Conservation (phyloP, 2,888 invertebrate species). For the Andrena camellia region DNA sequence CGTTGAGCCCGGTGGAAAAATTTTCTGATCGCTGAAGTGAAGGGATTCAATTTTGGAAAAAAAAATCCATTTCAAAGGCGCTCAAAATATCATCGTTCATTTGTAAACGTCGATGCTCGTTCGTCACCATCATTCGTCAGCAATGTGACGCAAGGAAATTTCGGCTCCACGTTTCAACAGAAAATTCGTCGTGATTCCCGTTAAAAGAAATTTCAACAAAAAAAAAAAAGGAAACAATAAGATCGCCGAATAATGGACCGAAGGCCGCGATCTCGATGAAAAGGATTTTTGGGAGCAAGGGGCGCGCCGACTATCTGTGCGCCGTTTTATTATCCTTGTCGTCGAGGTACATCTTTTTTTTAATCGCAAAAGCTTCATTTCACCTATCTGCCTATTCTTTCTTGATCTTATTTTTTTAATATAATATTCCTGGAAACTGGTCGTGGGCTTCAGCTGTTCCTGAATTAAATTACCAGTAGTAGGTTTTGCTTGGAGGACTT, state of each 20-base stretch:
- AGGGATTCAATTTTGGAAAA: background rate
- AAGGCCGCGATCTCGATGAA: constrained; percentile 14
- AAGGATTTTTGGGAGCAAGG: background rate
- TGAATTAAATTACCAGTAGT: too few species aligned
- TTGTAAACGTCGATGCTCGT: constrained; percentile 51
- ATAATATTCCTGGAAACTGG: background rate
- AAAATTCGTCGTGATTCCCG: constrained; percentile 55
- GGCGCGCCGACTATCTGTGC: background rate
- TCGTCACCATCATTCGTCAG: constrained; percentile 15
- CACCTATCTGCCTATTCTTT: background rate
- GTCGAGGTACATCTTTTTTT: constrained; percentile 12
- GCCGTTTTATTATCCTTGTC: background rate
- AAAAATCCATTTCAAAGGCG: background rate
- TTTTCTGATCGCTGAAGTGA: background rate
- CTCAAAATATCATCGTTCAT: constrained; percentile 42
- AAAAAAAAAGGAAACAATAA: background rate
- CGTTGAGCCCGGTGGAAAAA: background rate
- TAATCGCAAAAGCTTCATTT: background rate
- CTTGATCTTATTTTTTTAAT: background rate
- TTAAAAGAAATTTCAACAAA: background rate
- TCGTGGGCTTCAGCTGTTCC: background rate
- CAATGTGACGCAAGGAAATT: constrained; percentile 43
- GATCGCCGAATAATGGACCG: constrained; percentile 1
- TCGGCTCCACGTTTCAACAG: background rate
- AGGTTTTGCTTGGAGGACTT: too few species aligned